These are phyloP conservation scores for Dendrocopos noguchii DNA, from an alignment of 2,113 vertebrate genomes.

Conservation along the genomic window DNA sequence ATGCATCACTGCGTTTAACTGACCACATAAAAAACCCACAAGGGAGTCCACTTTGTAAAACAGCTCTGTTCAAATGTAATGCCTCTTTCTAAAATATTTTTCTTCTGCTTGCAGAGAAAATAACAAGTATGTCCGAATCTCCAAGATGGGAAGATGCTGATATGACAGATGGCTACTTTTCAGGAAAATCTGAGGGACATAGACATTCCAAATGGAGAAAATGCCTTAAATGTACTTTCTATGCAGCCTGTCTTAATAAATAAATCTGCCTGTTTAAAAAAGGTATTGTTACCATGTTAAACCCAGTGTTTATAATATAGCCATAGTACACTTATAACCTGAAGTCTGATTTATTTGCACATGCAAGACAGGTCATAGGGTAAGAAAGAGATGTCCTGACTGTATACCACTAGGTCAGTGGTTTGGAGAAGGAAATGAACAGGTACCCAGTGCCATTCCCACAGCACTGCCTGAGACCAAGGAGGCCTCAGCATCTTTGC, in stretches of 20 bases:
- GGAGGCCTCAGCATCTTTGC: neutral
- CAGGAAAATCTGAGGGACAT: neutral
- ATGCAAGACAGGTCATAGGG: neutral
- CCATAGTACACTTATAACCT: neutral
- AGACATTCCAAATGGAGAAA: neutral
- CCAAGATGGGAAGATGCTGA: neutral
- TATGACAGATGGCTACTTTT: neutral
- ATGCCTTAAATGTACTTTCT: neutral
- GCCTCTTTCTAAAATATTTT: neutral
- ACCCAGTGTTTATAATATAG: neutral
- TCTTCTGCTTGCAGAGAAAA: constrained; percentile 58
- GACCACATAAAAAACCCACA: neutral
- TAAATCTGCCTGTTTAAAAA: neutral
- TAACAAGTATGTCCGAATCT: neutral
- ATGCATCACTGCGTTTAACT: neutral
- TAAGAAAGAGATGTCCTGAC: neutral
- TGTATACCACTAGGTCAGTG: neutral
- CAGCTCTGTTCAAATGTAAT: neutral
- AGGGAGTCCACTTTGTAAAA: neutral
- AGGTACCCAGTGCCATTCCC: neutral
- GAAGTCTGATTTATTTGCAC: neutral
- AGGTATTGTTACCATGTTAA: neutral
- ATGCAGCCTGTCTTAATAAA: constrained; percentile 10
- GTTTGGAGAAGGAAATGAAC: neutral
- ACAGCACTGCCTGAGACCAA: neutral